These are phyloP conservation scores for Hestina assimilis DNA, from an alignment of 1,140 invertebrate genomes.

Conservation along the genomic window DNA sequence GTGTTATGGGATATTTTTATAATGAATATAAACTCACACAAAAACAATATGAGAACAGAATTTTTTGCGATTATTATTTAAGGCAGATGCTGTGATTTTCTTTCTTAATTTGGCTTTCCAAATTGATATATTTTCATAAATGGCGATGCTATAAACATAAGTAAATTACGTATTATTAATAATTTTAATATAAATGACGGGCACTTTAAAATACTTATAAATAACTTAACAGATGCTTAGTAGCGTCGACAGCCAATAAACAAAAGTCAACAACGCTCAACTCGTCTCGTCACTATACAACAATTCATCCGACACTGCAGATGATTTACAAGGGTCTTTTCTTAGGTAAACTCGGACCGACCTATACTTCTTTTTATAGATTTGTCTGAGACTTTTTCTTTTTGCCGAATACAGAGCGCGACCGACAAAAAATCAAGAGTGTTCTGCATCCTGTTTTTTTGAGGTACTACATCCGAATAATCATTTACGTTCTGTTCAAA, in stretches of 20 bases:
- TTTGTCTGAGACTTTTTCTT: conserved; percentile 67
- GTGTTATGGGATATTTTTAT: conserved; percentile 26
- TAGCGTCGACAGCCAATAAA: conserved; percentile 70
- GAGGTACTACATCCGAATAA: conserved; percentile 76
- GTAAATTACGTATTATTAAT: background rate
- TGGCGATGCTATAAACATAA: too few relatives aligned
- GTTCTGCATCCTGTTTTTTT: conserved; percentile 71
- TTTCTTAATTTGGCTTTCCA: background rate
- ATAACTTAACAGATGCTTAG: conserved; percentile 69
- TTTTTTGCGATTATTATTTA: background rate
- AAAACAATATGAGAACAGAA: conserved; percentile 27
- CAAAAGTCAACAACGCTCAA: conserved; percentile 69
- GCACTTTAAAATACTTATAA: conserved; percentile 50
- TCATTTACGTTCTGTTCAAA: conserved; percentile 72
- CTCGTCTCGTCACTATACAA: conserved; percentile 64
- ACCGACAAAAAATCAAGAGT: conserved; percentile 65
- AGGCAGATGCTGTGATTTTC: background rate
- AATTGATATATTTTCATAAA: too few relatives aligned
- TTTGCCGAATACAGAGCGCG: conserved; percentile 66
- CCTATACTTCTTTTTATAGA: conserved; percentile 74
- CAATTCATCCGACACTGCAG: conserved; percentile 69
- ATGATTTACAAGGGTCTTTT: conserved; percentile 78
- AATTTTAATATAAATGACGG: background rate
- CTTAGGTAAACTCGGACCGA: conserved; percentile 74
- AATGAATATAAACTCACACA: conserved; percentile 26